phyloP scores from a whole-genome alignment of 2,113 vertebrate species.

The Neotoma lepida region DNA sequence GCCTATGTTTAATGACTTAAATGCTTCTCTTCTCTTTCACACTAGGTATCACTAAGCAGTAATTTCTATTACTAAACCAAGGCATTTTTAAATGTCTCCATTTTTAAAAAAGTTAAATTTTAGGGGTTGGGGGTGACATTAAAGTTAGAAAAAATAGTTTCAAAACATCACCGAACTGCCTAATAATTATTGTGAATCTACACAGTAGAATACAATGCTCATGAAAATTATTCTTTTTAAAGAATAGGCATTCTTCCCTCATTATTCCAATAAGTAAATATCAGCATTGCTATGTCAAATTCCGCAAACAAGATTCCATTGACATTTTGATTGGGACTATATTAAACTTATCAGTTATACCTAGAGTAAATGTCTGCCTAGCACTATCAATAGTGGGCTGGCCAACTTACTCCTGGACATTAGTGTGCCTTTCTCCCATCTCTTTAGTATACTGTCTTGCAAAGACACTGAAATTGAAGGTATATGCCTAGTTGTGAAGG shows the following conservation, averaged over 20 bases:
- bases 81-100: neutral
- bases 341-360: conserved; percentile 15
- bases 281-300: neutral
- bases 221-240: conserved; percentile 42
- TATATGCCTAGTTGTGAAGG: neutral
- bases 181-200: conserved; percentile 50
- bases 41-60: conserved; percentile 25
- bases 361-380: neutral
- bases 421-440: neutral
- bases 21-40: conserved; percentile 32
- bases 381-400: neutral
- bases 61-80: conserved; percentile 28
- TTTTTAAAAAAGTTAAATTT: conserved; percentile 22
- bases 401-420: neutral
- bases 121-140: neutral
- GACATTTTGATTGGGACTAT: conserved; percentile 1
- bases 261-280: conserved; percentile 20
- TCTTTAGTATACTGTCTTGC: neutral
- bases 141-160: conserved; percentile 24
- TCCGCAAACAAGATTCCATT: conserved; percentile 31
- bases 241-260: neutral
- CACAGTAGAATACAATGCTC: neutral
- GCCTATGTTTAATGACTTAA: neutral
- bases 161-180: neutral
- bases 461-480: neutral